phyloP scores from a whole-genome alignment of 2,113 vertebrate genomes.

The Seriola rivoliana region DNA sequence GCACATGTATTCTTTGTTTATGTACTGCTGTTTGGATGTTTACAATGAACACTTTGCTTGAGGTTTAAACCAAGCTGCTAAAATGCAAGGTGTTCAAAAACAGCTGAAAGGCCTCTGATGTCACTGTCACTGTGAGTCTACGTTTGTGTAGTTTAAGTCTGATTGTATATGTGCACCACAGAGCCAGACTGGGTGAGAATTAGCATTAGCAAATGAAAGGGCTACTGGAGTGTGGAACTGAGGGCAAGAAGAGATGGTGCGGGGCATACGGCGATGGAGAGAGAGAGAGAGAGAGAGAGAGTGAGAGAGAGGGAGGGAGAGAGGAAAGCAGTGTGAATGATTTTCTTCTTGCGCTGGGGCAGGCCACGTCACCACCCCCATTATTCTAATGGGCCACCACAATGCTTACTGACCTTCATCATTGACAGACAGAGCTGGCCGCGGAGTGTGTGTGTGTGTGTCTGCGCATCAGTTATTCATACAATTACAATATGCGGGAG shows the following conservation, averaged over 20 bases:
- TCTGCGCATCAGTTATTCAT: constrained; percentile 44
- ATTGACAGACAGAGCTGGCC: constrained; percentile 49
- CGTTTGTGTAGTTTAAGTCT: constrained; percentile 42
- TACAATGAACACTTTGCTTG: neutral
- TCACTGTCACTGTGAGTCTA: neutral
- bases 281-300: constrained; percentile 25
- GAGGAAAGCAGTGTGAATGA: constrained; percentile 74
- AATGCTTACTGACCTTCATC: constrained; percentile 80
- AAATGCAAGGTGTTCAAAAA: neutral
- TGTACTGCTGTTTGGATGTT: neutral
- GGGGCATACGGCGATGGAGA: constrained; percentile 35
- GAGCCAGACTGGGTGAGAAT: constrained; percentile 34
- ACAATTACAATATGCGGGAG: constrained; percentile 35
- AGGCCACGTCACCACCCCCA: constrained; percentile 59
- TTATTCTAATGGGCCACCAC: constrained; percentile 72
- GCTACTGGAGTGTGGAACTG: constrained; percentile 53
- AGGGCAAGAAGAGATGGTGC: constrained; percentile 57
- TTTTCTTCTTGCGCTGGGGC: constrained; percentile 64
- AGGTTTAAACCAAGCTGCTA: neutral
- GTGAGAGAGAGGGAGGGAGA: constrained; percentile 24
- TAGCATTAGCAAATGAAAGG: constrained; percentile 58
- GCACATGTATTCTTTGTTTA: constrained; percentile 3
- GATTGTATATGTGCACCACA: constrained; percentile 23
- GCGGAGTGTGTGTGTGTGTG: constrained; percentile 15
- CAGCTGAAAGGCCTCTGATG: neutral